Conservation (phyloP, 1,140 invertebrate species). For the Drosophila parabipectinata region DNA sequence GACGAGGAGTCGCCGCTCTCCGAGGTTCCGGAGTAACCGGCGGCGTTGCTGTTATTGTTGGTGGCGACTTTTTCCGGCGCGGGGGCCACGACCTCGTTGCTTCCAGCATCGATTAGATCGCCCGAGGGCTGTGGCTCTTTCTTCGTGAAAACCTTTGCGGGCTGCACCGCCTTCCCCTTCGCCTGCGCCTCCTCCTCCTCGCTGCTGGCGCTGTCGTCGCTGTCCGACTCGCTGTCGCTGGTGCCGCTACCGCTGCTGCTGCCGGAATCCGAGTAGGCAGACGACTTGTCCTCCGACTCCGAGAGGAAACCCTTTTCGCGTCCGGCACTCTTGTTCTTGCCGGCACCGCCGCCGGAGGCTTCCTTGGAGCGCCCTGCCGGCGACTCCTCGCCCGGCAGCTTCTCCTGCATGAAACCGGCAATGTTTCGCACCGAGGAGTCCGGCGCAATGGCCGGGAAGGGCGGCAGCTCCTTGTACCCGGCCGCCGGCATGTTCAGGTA, state of each 20-base stretch:
- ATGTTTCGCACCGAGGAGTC: constrained; percentile 92
- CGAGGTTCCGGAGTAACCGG: constrained; percentile 61
- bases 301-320: constrained; percentile 76
- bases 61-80: constrained; percentile 2
- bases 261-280: constrained; percentile 62
- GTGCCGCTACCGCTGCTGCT: constrained; percentile 53
- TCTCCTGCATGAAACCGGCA: constrained; percentile 84
- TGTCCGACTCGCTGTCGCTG: constrained; percentile 61
- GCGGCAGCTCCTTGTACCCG: constrained; percentile 95
- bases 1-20: constrained; percentile 72
- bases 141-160: constrained; percentile 9
- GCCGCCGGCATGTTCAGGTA: constrained; percentile 93
- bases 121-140: neutral
- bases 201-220: constrained; percentile 57
- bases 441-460: constrained; percentile 91
- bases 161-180: neutral
- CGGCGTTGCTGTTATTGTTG: constrained; percentile 47
- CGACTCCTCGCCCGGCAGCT: constrained; percentile 42
- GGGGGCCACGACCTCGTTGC: neutral
- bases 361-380: constrained; percentile 15
- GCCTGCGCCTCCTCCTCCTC: constrained; percentile 46
- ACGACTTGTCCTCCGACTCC: constrained; percentile 78
- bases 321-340: constrained; percentile 31
- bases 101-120: constrained; percentile 39
- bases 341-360: constrained; percentile 6